Conservation (phyloP, 2,113 vertebrate genomes). For the Taxidea taxus region DNA sequence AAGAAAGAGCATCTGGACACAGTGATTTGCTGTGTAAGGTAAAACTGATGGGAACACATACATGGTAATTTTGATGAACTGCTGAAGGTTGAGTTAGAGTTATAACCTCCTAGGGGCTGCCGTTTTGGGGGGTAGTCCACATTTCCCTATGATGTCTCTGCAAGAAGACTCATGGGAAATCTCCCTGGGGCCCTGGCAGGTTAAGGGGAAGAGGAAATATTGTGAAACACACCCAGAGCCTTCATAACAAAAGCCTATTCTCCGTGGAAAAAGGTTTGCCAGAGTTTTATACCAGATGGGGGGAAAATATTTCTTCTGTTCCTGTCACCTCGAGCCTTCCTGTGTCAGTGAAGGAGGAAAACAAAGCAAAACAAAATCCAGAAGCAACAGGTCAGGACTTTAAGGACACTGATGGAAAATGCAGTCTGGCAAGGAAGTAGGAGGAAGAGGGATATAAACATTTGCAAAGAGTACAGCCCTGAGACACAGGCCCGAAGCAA, state of each 20-base stretch:
- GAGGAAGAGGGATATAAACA: not conserved
- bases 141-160: not conserved
- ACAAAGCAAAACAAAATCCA: not conserved
- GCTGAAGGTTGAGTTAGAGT: not conserved
- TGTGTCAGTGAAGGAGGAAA: not conserved
- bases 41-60: not conserved
- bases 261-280: not conserved
- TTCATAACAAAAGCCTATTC: not conserved
- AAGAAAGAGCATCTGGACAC: not conserved
- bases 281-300: not conserved
- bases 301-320: not conserved
- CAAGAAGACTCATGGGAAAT: not conserved
- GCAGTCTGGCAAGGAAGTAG: not conserved
- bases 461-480: not conserved
- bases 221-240: not conserved
- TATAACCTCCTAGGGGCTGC: not conserved
- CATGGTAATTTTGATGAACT: not conserved
- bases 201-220: not conserved
- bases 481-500: not conserved
- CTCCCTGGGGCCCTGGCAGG: not conserved
- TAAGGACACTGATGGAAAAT: not conserved
- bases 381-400: not conserved
- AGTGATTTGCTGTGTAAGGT: not conserved
- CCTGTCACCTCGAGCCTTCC: not conserved
- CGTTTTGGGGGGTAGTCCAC: not conserved